These are phyloP conservation scores for Lutjanus campechanus DNA, from an alignment of 2,797 vertebrate genomes.

Conservation along the genomic window DNA sequence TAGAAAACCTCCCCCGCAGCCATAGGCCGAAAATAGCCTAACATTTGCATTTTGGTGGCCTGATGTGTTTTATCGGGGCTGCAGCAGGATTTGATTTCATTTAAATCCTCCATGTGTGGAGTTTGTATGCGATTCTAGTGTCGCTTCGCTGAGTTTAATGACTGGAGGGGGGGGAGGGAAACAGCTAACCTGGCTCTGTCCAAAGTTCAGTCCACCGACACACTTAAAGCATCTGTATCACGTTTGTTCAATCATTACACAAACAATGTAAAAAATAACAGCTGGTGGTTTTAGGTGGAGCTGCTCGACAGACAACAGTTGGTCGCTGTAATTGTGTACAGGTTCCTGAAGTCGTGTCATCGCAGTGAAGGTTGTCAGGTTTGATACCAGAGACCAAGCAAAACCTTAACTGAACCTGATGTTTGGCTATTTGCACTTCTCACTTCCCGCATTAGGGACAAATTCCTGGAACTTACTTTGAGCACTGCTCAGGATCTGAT, in stretches of 20 bases:
- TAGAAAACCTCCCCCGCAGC: background rate
- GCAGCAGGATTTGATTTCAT: background rate
- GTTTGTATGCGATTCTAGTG: background rate
- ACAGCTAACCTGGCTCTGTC: too few relatives aligned
- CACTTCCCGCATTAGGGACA: background rate
- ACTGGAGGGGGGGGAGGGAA: background rate
- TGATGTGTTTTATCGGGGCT: background rate
- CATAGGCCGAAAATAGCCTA: slow-evolving; percentile 6
- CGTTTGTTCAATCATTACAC: background rate
- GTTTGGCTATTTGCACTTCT: background rate
- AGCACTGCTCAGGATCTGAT: background rate
- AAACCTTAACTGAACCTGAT: background rate
- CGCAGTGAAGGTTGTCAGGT: background rate
- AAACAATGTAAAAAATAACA: background rate
- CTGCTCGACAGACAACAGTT: background rate
- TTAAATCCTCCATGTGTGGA: background rate
- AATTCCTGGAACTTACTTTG: background rate
- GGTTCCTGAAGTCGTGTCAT: background rate
- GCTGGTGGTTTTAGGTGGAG: background rate
- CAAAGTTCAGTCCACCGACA: background rate
- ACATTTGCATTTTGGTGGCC: background rate
- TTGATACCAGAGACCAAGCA: background rate
- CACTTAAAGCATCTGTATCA: background rate
- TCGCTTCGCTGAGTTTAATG: background rate
- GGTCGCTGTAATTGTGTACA: background rate